Base-by-base conservation (phyloP, 2,113 vertebrate species). In the Corythornis vintsioides region DNA sequence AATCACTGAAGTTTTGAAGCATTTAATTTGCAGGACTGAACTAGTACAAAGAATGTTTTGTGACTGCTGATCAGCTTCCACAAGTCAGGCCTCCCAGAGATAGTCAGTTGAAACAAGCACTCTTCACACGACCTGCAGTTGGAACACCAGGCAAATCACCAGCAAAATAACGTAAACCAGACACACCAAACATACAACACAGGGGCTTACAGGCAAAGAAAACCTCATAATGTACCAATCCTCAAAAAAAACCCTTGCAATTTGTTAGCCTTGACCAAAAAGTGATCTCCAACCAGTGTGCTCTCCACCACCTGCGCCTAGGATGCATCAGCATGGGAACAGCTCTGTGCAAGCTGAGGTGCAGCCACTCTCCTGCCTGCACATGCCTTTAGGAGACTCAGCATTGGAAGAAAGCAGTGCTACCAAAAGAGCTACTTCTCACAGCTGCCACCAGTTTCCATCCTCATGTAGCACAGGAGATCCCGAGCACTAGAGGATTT, bases 141-240 rank as follows among this genome's bases (percentile, higher is more conserved):
- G 73, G 81, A 92, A 89, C 72, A 85, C 40, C 28, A 4, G 2
- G n/a, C 0, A 1, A 76, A 38, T 42, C 86, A 93, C 29, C 74
- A 70, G 84, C 78, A 89, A 76, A 91, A 76, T 80, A 89, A 86
- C 55, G 35, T 74, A 86, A 90, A 86, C 65, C 64, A 88, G 87
- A 81, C 0, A 1, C 13, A 73, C 81, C 59, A 79, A 92, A 93
- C 63, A 83, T 75, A 89, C 69, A 74, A 77, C 83, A 88, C 1
- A 0, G 64, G 26, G 50, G 45, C 50, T 88, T 18, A 70, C 57
- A 80, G 64, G 81, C 60, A 76, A 70, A 35, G 16, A 80, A 90
- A 95, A n/a, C 26, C 20, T 25, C 71, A 31, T 10, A 50, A 85
- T 35, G 28, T 45, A 61, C 15, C 33, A 59, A 64, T 12, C 65